A percentile compares a stretch with the other conserved stretches of the same genome.
phyloP scores from a whole-genome alignment of 2,797 vertebrate genomes.

The Poecilia gillii region DNA sequence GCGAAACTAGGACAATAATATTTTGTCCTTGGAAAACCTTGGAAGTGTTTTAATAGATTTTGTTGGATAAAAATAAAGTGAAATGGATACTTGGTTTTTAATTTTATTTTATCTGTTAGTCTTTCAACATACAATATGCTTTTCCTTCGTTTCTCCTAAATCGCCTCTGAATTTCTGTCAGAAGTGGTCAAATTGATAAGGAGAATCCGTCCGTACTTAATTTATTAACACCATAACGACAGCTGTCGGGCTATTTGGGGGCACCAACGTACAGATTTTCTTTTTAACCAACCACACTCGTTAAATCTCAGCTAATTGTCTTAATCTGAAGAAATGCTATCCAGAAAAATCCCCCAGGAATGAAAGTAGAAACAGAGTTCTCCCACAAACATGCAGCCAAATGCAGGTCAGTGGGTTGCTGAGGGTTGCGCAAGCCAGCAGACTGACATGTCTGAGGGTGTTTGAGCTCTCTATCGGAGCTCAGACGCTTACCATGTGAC shows the following conservation, averaged over 20 bases:
- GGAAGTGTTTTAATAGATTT: not conserved
- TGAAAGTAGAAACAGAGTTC: not conserved
- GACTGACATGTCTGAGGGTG: slow-evolving; percentile 61
- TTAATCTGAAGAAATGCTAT: not conserved
- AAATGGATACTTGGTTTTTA: not conserved
- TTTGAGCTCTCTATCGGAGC: slow-evolving; percentile 72
- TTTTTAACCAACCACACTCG: not conserved
- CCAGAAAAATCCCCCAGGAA: not conserved
- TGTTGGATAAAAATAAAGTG: not conserved
- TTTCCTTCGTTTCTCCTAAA: not conserved
- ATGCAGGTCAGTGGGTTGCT: slow-evolving; percentile 7
- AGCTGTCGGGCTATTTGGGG: not conserved
- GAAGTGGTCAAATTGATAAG: not conserved
- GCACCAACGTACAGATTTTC: not conserved
- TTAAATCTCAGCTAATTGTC: not conserved
- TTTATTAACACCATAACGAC: not conserved
- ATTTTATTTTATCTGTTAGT: not conserved
- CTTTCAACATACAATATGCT: not conserved
- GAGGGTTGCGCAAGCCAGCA: slow-evolving; percentile 47
- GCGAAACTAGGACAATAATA: not conserved
- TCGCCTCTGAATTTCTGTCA: not conserved
- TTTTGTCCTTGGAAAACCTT: not conserved
- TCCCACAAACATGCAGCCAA: not conserved
- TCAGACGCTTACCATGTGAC: slow-evolving; percentile 64
- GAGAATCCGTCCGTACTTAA: not conserved